Percentiles rank a stretch among this genome's conserved stretches.
phyloP scores from a whole-genome alignment of 2,797 vertebrate species.

The Myotis pilosus region DNA sequence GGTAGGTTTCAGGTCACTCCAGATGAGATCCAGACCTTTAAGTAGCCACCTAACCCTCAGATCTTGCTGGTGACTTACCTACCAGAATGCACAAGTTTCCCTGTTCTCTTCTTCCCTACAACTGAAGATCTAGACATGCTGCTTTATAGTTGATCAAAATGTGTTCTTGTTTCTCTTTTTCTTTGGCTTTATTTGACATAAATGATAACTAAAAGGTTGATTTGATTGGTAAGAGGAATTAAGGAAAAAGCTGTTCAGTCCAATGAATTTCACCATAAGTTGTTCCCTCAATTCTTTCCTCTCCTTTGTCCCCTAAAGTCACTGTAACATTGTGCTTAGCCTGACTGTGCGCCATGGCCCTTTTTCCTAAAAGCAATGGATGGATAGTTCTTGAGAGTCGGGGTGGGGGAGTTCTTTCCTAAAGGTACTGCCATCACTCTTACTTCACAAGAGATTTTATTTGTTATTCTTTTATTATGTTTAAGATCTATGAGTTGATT shows the following conservation, averaged over 20 bases:
- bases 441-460: background rate
- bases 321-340: background rate
- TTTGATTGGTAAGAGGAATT: background rate
- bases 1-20: background rate
- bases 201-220: background rate
- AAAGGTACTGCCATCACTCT: background rate
- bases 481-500: background rate
- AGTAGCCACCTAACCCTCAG: background rate
- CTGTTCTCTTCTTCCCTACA: background rate
- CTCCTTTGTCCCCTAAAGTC: background rate
- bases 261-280: background rate
- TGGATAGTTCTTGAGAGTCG: background rate
- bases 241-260: background rate
- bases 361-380: background rate
- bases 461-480: constrained; percentile 33
- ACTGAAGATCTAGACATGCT: background rate
- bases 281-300: background rate
- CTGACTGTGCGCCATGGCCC: background rate
- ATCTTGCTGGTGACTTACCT: background rate
- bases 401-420: background rate
- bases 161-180: background rate
- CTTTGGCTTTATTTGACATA: background rate
- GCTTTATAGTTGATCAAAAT: background rate
- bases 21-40: background rate
- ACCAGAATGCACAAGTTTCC: background rate